These are phyloP conservation scores for Elmis aenea DNA, from an alignment of 2,888 invertebrate species.

Conservation along the genomic window DNA sequence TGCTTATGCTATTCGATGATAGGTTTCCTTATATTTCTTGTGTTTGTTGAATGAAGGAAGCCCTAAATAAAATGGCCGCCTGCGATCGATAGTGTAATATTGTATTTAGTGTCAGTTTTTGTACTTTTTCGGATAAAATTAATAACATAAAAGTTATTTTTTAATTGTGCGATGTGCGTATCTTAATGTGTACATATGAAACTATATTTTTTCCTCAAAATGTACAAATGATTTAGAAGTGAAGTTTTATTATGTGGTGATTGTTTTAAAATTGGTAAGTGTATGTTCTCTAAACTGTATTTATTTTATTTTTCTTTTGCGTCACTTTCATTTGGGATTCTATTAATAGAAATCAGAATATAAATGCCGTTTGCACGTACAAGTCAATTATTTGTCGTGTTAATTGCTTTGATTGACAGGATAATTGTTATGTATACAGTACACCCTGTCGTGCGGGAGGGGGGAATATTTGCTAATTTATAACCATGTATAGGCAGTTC, in stretches of 20 bases:
- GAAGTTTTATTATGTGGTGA: conserved; percentile 33
- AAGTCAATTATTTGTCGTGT: conserved; percentile 19
- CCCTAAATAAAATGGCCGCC: conserved; percentile 39
- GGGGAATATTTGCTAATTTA: conserved; percentile 38
- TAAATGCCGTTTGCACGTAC: too few species aligned
- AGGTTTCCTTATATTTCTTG: too few species aligned
- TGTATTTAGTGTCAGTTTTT: conserved; percentile 35
- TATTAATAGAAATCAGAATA: too few species aligned
- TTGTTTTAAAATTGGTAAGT: conserved; percentile 37
- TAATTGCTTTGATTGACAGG: conserved; percentile 38
- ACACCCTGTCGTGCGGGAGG: conserved; percentile 27
- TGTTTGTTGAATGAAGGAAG: conserved; percentile 16
- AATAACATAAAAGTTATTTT: conserved; percentile 24
- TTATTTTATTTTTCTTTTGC: conserved; percentile 3
- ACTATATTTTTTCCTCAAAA: conserved; percentile 10
- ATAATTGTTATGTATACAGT: conserved; percentile 42
- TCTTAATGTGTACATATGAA: conserved; percentile 2
- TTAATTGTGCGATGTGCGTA: conserved; percentile 9
- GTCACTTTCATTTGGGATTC: conserved; percentile 9
- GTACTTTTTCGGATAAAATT: conserved; percentile 27
- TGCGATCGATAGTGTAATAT: conserved; percentile 37
- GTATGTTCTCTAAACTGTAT: conserved; percentile 19
- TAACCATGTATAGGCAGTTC: conserved; percentile 22
- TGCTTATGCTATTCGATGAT: too few species aligned
- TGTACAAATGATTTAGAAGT: conserved; percentile 6